Evolutionary conservation across 2,888 invertebrate genomes (phyloP), one percentile per base, ranked within the genome.

Genomic region (Chymomyza amoena): DNA sequence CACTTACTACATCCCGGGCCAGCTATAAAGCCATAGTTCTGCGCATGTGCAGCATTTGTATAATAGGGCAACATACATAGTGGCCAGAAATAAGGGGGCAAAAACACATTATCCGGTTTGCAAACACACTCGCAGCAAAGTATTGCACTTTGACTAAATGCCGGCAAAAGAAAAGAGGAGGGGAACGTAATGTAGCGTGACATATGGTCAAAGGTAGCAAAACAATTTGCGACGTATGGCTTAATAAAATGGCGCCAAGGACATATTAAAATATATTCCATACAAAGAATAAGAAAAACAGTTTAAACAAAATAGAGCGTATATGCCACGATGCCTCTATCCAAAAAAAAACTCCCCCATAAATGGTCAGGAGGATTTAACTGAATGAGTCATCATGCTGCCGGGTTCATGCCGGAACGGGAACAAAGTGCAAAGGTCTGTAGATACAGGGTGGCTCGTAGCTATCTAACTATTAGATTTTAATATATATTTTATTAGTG

Each of bases 321-420:
- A 77, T 77, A 73, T 77, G 80, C 77, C 77, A 73, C 77, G 80
- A 76, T 79, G 69, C 32, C 1, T 9, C 32, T 32, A 32, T 7
- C 7, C 32, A 9, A 32, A 32, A 9, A 32, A 32, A 32, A 67
- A 69, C 39, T 13, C 13, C 67, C 67, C 36, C 15, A 61, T 66
- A 66, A 77, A 79, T 77, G 79, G 80, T 77, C 80, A 77, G 79
- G 57, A 67, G 77, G 73, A 69, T 65, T 62, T 36, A 64, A 10
- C 6, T 32, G 61, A 32, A 45, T 45, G 39, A 45, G 39, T 45
- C 39, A 45, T 45, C 39, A 45, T 36, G 9, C 32, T 36, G 45
- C 4, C 9, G 51, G 59, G 13, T 52, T 20, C n/a, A 13, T 16
- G 16, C 15, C 9, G 57, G 20, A 56, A 5, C 15, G 52, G 61